phyloP scores from a whole-genome alignment of 2,113 vertebrate genomes.

The Hippocampus zosterae region DNA sequence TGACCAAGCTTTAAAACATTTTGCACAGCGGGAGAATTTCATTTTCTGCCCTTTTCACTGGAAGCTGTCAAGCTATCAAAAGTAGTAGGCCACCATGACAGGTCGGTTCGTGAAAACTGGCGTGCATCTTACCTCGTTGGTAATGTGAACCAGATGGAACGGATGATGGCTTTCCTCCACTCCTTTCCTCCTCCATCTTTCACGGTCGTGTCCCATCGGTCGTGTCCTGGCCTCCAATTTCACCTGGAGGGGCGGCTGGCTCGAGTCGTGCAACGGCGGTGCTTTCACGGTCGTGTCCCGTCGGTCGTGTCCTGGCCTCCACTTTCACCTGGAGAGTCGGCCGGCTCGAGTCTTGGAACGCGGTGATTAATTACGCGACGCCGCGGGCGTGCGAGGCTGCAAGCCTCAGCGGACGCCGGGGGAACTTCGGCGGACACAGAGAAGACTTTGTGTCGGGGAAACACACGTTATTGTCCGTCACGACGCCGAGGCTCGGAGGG shows the following conservation, averaged over 20 bases:
- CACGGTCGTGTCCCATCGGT: too few relatives aligned
- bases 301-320: slow-evolving; percentile 2
- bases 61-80: slow-evolving; percentile 34
- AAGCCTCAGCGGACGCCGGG: slow-evolving; percentile 47
- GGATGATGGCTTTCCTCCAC: slow-evolving; percentile 29
- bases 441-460: slow-evolving; percentile 68
- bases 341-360: slow-evolving; percentile 40
- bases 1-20: not conserved
- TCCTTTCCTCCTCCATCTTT: slow-evolving; percentile 37
- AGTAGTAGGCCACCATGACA: slow-evolving; percentile 16
- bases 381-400: slow-evolving; percentile 52
- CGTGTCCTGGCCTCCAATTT: too few relatives aligned
- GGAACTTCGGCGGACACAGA: slow-evolving; percentile 54
- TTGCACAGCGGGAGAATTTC: not conserved
- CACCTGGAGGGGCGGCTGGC: too few relatives aligned
- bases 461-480: slow-evolving; percentile 69
- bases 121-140: slow-evolving; percentile 45
- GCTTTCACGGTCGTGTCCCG: too few relatives aligned
- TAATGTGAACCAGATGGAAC: slow-evolving; percentile 60
- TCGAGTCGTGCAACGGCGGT: too few relatives aligned
- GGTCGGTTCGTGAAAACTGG: slow-evolving; percentile 16
- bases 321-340: slow-evolving; percentile 30
- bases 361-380: slow-evolving; percentile 63
- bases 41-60: not conserved
- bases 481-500: slow-evolving; percentile 37